phyloP scores from a whole-genome alignment of 2,797 vertebrate species.

The Argya squamiceps region DNA sequence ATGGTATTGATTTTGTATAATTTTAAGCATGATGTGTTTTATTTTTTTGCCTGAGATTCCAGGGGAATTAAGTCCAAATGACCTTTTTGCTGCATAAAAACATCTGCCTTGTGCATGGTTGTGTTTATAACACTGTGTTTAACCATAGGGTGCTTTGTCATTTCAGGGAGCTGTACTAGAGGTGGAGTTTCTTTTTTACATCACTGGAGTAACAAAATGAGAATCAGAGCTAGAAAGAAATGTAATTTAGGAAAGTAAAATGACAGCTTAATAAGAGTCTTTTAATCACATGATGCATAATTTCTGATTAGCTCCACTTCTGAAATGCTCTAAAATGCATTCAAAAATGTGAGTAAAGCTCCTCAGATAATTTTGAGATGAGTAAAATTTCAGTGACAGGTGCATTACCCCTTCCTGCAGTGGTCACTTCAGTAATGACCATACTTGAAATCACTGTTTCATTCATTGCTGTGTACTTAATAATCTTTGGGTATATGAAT shows the following conservation, averaged over 20 bases:
- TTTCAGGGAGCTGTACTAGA: not conserved
- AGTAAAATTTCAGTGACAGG: not conserved
- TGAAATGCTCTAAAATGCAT: not conserved
- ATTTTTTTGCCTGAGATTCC: constrained; percentile 7
- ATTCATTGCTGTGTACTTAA: not conserved
- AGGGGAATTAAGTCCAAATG: not conserved
- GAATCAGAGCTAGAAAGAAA: not conserved
- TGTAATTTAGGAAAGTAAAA: not conserved
- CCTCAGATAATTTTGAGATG: not conserved
- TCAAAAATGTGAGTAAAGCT: not conserved
- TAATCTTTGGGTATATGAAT: not conserved
- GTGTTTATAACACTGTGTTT: constrained; percentile 46
- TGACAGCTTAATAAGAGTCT: not conserved
- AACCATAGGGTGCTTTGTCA: constrained; percentile 1
- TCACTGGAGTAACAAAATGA: not conserved
- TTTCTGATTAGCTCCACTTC: not conserved
- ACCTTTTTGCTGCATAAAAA: constrained; percentile 27
- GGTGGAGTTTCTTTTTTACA: not conserved
- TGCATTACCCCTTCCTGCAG: rapidly evolving
- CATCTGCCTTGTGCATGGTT: constrained; percentile 63
- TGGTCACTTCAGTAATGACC: not conserved
- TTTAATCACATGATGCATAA: not conserved
- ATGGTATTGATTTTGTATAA: constrained; percentile 80
- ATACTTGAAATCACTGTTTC: not conserved
- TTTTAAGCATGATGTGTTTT: constrained; percentile 46